Evolutionary conservation across 2,797 vertebrate species (phyloP), one percentile per base, ranked within the genome.

Genomic region (Pseudochromis fuscus): DNA sequence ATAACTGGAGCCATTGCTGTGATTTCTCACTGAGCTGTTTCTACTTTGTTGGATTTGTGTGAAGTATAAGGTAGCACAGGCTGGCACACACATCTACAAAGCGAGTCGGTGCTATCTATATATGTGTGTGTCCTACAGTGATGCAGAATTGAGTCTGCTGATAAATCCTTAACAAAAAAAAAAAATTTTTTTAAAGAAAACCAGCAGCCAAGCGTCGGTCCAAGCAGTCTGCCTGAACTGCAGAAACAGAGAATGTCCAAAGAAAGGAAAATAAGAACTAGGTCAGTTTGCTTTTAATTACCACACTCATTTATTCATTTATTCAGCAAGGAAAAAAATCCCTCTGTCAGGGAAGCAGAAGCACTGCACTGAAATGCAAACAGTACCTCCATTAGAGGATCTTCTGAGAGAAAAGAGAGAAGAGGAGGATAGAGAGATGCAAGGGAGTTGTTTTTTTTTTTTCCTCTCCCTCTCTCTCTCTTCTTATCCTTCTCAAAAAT

Each of bases 201-300:
- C 4, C 37, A 56, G 51, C 72, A 72, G 25, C 51, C 49, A 45
- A 45, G 31, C 58, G 60, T 44, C 53, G 71, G 65, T 73, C 44
- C 66, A 5, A 30, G 46, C 45, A 67, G 64, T 59, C 45, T 40
- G 50, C 42, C 44, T 72, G 60, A 45, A 45, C 52, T 75, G 66
- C 52, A 75, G 73, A 87, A 82, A 72, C 56, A 15, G 60, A 71
- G 70, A 81, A 81, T 84, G 82, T 88, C 84, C 75, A 74, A 79
- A 48, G 61, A 70, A 66, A 57, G 27, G 25, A 46, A 77, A 83
- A 82, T 51, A 79, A 75, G 62, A 94, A 92, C 82, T 93, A 88
- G 92, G 93, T 89, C 90, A 88, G 89, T 92, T 92, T 92, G 84
- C 87, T 90, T 90, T 93, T 94, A 94, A 94, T 94, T 94, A 93